phyloP scores from a whole-genome alignment of 2,888 invertebrate genomes.

The Oscheius sp. region DNA sequence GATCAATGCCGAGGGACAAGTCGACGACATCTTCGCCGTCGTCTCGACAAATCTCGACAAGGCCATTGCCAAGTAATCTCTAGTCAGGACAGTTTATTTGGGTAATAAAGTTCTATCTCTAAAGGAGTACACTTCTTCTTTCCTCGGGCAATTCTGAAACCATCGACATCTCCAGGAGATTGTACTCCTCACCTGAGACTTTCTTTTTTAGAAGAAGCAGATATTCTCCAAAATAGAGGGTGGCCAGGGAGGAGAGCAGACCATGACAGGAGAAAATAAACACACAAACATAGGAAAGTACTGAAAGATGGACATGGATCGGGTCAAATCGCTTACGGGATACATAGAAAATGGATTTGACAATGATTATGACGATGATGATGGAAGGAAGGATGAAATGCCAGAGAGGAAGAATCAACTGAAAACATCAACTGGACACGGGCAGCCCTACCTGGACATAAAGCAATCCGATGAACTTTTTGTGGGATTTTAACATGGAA shows the following conservation, averaged over 20 bases:
- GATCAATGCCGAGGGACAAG: conserved; percentile 69
- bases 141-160: too few species aligned
- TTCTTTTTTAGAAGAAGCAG: background rate
- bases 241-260: conserved; percentile 11
- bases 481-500: background rate
- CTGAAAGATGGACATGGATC: background rate
- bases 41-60: conserved; percentile 66
- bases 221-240: background rate
- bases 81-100: conserved; percentile 13
- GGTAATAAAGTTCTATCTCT: conserved; percentile 3
- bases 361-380: background rate
- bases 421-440: background rate
- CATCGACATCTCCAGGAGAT: too few species aligned
- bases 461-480: background rate
- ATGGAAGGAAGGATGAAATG: background rate
- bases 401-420: background rate
- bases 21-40: conserved; percentile 69
- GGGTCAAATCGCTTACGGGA: background rate
- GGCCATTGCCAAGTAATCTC: conserved; percentile 29
- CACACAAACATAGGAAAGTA: background rate
- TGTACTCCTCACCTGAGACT: background rate
- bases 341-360: background rate
- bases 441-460: background rate
- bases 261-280: conserved; percentile 9
- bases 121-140: too few species aligned